Base-by-base conservation (phyloP, 2,797 vertebrate species). In the Syndactyla subalaris region DNA sequence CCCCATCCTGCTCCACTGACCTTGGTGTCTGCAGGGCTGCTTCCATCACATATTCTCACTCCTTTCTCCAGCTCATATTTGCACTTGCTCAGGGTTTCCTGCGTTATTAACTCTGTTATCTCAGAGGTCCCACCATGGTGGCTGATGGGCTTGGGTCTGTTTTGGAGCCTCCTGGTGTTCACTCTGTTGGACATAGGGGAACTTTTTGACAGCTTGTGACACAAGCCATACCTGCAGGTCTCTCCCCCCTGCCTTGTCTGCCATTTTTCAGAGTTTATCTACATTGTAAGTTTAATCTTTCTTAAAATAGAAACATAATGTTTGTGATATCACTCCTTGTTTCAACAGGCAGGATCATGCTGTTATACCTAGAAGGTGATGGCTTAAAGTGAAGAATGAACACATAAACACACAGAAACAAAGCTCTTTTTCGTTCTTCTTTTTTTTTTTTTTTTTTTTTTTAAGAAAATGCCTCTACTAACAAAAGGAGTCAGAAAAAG, bases 371-470 rank as follows among this genome's bases (percentile, higher is more conserved):
- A 72, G 65, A 91, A 82, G 39, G 82, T 5, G 29, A 62, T 77
- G n/a, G 55, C 62, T 97, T 94, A 90, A 87, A 93, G 55, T 62
- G 78, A 95, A 49, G 20, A 88, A 55, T 2, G 27, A 96, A 89
- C 32, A 79, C 41, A 94, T 51, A 49, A 94, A 89, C 36, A 80
- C 38, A 84, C 76, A 83, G 75, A 97, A 95, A 89, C 36, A 85
- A 91, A 89, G 52, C 17, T 84, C n/a, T 3, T 24, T 46, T 16
- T 39, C 3, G 13, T 45, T 45, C 21, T 45, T 84, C n/a, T 3
- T 24, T 52, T 85, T 92, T 38, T 5, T 38, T 38, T 38, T 39
- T 39, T 39, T 21, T 45, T 22, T 70, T 52, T 85, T 92, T 94
- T 92, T 67, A 89, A 89, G 65, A 6, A 93, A 89, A 95, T 90